These are phyloP conservation scores for Regulus satrapa DNA, from an alignment of 2,113 vertebrate species.

Conservation along the genomic window DNA sequence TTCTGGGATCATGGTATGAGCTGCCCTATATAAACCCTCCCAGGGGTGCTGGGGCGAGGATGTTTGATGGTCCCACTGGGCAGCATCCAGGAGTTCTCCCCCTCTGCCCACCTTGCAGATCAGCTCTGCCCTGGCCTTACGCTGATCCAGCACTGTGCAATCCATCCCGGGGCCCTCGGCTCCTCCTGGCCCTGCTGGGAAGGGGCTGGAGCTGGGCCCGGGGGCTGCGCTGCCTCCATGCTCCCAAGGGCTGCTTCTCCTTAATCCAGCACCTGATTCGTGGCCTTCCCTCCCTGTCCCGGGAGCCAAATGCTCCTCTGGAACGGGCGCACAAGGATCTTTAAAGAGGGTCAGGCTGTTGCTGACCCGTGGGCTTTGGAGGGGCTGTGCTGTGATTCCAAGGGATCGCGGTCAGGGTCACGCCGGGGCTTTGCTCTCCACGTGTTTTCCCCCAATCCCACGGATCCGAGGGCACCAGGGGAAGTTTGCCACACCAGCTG, in stretches of 20 bases:
- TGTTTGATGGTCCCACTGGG: constrained; percentile 55
- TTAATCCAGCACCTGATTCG: neutral
- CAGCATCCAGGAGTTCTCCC: neutral
- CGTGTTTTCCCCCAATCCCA: neutral
- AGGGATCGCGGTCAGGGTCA: too few relatives aligned
- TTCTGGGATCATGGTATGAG: constrained; percentile 79
- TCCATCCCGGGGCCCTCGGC: neutral
- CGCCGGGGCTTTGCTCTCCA: neutral
- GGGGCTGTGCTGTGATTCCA: accelerated
- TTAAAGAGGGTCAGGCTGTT: neutral
- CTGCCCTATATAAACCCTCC: constrained; percentile 75
- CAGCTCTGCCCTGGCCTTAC: neutral
- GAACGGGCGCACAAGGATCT: accelerated
- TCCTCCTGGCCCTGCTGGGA: neutral
- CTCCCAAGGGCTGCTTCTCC: neutral
- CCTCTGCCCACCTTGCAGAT: neutral
- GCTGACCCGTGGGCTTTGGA: accelerated
- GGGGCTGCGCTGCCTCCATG: accelerated
- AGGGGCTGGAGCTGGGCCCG: neutral
- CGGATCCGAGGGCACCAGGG: accelerated
- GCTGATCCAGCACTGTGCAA: neutral
- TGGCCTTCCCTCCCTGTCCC: neutral
- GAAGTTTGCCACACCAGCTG: neutral
- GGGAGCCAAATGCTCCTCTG: neutral
- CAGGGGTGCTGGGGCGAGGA: constrained; percentile 79